These are phyloP conservation scores for Numenius phaeopus DNA, from an alignment of 2,797 vertebrate species.

Conservation along the genomic window DNA sequence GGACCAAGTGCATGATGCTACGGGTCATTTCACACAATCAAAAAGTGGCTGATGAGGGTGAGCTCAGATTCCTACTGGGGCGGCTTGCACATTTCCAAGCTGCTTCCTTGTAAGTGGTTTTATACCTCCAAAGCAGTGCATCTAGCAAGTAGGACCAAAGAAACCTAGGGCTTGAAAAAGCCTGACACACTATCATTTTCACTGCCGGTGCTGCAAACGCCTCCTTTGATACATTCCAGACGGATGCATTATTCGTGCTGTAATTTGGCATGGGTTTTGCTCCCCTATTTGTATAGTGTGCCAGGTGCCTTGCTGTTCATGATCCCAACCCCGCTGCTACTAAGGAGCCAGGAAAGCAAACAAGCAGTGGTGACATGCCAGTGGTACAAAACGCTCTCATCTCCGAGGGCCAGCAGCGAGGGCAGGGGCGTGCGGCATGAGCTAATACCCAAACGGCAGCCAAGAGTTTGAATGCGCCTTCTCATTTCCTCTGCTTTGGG, in stretches of 20 bases:
- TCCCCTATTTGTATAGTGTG: neutral
- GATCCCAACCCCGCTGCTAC: neutral
- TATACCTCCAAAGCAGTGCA: neutral
- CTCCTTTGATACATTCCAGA: neutral
- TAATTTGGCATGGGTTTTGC: constrained; percentile 46
- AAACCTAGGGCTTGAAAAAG: neutral
- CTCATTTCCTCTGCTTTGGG: constrained; percentile 35
- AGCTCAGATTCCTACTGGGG: neutral
- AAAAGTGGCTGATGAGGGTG: neutral
- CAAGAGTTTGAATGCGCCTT: constrained; percentile 16
- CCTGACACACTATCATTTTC: constrained; percentile 26
- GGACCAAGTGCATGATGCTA: rapidly evolving
- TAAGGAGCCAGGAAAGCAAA: constrained; percentile 44
- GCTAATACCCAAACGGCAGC: neutral
- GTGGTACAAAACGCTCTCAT: neutral
- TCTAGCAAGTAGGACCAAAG: neutral
- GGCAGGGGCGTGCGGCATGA: neutral
- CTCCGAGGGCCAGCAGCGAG: neutral
- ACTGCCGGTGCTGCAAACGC: neutral
- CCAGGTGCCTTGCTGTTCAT: constrained; percentile 59
- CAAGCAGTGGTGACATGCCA: neutral
- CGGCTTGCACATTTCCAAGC: neutral
- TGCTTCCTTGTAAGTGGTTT: neutral
- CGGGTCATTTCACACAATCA: neutral
- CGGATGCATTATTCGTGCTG: constrained; percentile 8